Conservation (phyloP, 1,140 invertebrate species). For the Cyclina sinensis region DNA sequence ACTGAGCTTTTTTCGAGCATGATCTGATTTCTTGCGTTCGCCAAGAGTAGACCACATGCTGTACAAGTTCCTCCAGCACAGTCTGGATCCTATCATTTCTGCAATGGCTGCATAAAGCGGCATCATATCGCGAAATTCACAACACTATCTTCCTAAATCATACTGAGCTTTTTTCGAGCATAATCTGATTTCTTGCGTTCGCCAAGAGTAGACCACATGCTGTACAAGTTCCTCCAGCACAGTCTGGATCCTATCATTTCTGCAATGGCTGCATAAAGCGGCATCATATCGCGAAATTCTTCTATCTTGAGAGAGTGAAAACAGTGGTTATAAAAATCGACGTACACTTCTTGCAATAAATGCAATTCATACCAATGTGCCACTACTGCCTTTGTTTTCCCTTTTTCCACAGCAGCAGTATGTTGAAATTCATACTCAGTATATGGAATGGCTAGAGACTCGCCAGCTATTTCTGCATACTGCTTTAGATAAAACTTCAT, state of each 20-base stretch:
- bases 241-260: not conserved
- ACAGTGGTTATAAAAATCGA: not conserved
- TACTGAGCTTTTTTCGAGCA: too few species aligned
- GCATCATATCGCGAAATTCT: constrained; percentile 22
- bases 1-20: too few species aligned
- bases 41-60: not conserved
- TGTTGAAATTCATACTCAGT: not conserved
- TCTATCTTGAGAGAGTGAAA: not conserved
- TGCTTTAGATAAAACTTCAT: constrained; percentile 31
- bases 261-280: not conserved
- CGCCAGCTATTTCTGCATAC: constrained; percentile 16
- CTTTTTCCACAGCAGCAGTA: too few species aligned
- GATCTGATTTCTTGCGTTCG: not conserved
- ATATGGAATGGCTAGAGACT: not conserved
- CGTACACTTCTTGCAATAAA: too few species aligned
- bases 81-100: not conserved
- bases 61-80: not conserved
- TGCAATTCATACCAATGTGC: too few species aligned
- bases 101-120: not conserved
- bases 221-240: not conserved
- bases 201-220: not conserved
- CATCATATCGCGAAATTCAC: constrained; percentile 7
- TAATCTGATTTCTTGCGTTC: not conserved
- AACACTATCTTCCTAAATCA: too few species aligned
- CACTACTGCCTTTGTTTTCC: too few species aligned